Evolutionary conservation across 2,797 vertebrate species (phyloP), one percentile per base, ranked within the genome.

Genomic region (Microctenopoma stevenorrisi): DNA sequence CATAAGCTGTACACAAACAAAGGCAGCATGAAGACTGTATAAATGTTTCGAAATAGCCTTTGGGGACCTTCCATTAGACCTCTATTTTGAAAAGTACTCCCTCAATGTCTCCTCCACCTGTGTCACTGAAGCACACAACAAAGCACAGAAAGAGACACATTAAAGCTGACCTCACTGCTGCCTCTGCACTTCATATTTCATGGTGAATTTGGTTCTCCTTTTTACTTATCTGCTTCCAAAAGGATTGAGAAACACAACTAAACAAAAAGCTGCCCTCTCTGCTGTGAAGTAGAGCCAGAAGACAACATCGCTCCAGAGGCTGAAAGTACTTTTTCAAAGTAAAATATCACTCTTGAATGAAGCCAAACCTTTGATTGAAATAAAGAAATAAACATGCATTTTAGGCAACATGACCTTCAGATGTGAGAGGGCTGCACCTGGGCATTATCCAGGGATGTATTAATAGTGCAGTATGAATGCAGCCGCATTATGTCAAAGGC

Each of bases 31-130:
- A 61, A 43, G 4, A 2, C 35, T 49, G 35, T 42, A 33, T 61
- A 28, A 35, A 35, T 68, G 22, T 38, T 53, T 48, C 50, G n/a
- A 16, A 44, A 2, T 22, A 42, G 33, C 56, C 57, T 58, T 69
- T 47, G 3, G n/a, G 9, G 69, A 15, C 54, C 57, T 55, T 72
- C 61, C 42, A 68, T 76, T 71, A 76, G 25, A 65, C 46, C 49
- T 60, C 25, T 61, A 33, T 76, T 79, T 73, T 70, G 38, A 38
- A 62, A 64, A 61, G 65, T 49, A n/a, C 15, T 69, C 40, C 50
- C 51, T 68, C 25, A 25, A 22, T 7, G 0, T 14, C 57, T 55
- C 55, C 35, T 63, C 37, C 77, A 61, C 35, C 50, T 58, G 55
- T 14, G 28, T 6, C 25, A 3, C 69, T 51, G 47, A 53, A 50